Evolutionary conservation across 2,888 invertebrate species (phyloP), one percentile per base, ranked within the genome.

Genomic region (Seira sanloemensis): DNA sequence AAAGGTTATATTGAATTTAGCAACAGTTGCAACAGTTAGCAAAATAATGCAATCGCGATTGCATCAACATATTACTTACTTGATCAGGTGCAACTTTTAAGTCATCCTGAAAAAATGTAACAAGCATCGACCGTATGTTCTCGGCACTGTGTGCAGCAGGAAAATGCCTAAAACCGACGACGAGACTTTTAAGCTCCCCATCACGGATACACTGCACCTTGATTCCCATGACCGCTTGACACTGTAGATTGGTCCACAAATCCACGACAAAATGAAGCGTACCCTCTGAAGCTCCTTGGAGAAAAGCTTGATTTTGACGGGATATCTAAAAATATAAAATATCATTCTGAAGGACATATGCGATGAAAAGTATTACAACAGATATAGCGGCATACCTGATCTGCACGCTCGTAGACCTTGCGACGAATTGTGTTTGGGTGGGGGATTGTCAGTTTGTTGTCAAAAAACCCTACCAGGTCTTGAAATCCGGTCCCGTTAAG

Each of bases 151-250:
- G 72, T 2, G 26, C 12, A n/a, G 7, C 54, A n/a, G 72, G 72
- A 18, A 72, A 72, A 54, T 72, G 72, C 25, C 25, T 50, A 16
- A 72, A 72, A 16, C 72, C 72, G 1, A 72, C 12, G 7, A 72
- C 72, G 1, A 21, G n/a, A 16, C 58, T 50, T 18, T 16, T 5
- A 16, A 72, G 12, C 58, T 72, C 58, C 72, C 72, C 50, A 9
- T 72, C 72, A n/a, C n/a, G n/a, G 2, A 72, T 21, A 54, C 23
- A 72, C n/a, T 23, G 50, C 1, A 72, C 72, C 25, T 72, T 5
- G 12, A 72, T n/a, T 21, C 72, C 72, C 1, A 72, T 50, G 16
- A 72, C n/a, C 2, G 72, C 21, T 21, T 4, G 5, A 0, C 54
- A 7, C 25, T 72, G 72, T 2, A 2, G 16, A 12, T 50, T 24